phyloP scores from a whole-genome alignment of 53 echinoderm and acorn worm species.

The Astropecten irregularis region DNA sequence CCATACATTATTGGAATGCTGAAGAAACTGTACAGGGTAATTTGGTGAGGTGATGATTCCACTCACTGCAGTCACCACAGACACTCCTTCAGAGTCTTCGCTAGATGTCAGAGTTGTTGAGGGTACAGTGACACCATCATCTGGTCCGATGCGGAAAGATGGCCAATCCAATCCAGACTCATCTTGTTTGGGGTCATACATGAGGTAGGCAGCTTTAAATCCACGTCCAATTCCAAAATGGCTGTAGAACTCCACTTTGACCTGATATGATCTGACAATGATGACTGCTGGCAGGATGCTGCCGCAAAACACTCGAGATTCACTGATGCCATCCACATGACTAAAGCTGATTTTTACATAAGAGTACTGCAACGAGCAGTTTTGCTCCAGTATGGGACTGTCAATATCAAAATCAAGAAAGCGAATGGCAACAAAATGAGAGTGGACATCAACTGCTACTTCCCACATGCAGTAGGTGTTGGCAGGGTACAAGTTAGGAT shows the following conservation, averaged over 20 bases:
- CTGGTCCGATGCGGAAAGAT: not conserved
- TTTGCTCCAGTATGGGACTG: slow-evolving; percentile 20
- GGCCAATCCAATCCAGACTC: slow-evolving; percentile 10
- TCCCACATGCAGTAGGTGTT: slow-evolving; percentile 37
- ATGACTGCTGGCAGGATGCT: not conserved
- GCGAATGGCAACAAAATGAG: slow-evolving; percentile 23
- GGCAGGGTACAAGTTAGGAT: slow-evolving; percentile 39
- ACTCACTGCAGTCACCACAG: not conserved
- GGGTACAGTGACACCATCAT: not conserved
- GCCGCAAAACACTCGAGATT: slow-evolving; percentile 46
- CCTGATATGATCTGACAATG: slow-evolving; percentile 11
- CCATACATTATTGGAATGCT: not conserved
- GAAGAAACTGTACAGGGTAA: slow-evolving; percentile 27
- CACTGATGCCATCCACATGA: not conserved
- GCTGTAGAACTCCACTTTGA: slow-evolving; percentile 39
- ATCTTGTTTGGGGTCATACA: slow-evolving; percentile 30
- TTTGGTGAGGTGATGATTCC: slow-evolving; percentile 29
- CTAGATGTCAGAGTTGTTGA: not conserved
- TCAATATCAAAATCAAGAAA: slow-evolving; percentile 65
- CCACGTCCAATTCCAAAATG: slow-evolving; percentile 60
- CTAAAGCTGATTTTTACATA: slow-evolving; percentile 27
- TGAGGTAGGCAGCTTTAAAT: slow-evolving; percentile 32
- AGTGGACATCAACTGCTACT: slow-evolving; percentile 11
- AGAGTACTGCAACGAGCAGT: slow-evolving; percentile 46
- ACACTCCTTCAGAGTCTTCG: not conserved